Evolutionary conservation across 1,140 invertebrate genomes (phyloP), one percentile per base, ranked within the genome.

Genomic region (Drosophila paulistorum): DNA sequence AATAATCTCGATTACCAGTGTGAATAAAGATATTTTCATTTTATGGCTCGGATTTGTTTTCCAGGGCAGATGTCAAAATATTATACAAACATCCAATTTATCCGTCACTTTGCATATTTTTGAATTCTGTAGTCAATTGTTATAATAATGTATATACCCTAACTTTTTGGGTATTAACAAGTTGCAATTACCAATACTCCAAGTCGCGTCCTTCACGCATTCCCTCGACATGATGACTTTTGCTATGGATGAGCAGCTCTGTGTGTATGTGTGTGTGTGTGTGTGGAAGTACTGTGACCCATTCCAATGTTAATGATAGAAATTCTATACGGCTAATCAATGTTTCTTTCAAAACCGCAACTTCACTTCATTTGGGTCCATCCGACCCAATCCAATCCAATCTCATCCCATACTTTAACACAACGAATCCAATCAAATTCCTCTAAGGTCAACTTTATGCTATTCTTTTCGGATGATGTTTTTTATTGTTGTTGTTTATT

Each of bases 181-280:
- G 65, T 79, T 79, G 77, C 77, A 79, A 79, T 79, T 79, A 79
- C 70, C 45, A 51, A 23, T 51, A 51, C 45, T 51, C 55, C 69
- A 59, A 64, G 37, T 68, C 37, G 59, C 55, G 87, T 81, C 84
- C 84, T 89, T 89, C 84, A 89, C 84, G 84, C 84, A 89, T 89
- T 89, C 85, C 81, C 71, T 74, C 35, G 9, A 75, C 45, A 23
- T 14, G 80, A 65, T 68, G 68, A 79, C 69, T 61, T 65, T 65
- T 48, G 42, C 26, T 48, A 30, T 23, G 30, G 26, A 39, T 23
- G 57, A 59, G 14, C 35, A 39, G 35, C 11, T 48, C n/a, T 17
- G 13, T 45, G 7, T 51, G 1, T 23, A 7, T 51, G 45, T 51
- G 10, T 23, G 17, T 10, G 45, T 23, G 45, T 48, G 45, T 5